Conservation (phyloP, 1,140 invertebrate species). For the Tribolium castaneum region DNA sequence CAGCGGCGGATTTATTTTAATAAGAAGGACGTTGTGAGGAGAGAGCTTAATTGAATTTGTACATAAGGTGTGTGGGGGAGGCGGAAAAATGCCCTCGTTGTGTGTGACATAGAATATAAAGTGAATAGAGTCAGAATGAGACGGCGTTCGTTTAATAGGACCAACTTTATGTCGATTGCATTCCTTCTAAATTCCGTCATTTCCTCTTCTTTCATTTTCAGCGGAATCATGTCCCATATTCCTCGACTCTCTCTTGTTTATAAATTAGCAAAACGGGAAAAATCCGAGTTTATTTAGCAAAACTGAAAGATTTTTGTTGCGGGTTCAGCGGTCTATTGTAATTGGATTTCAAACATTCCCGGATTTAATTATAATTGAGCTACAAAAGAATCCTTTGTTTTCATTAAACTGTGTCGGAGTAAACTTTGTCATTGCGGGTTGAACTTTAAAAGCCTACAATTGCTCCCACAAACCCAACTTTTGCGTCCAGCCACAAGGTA, state of each 20-base stretch:
- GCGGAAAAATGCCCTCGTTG: conserved; percentile 19
- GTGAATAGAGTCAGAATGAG: conserved; percentile 24
- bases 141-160: conserved; percentile 26
- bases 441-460: conserved; percentile 8
- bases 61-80: conserved; percentile 10
- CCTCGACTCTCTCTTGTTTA: conserved; percentile 3
- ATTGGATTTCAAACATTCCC: conserved; percentile 28
- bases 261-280: conserved; percentile 10
- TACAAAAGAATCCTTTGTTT: conserved; percentile 27
- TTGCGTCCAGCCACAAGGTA: not conserved
- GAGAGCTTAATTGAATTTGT: conserved; percentile 15
- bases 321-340: conserved; percentile 4
- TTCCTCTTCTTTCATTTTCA: conserved; percentile 34
- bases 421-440: conserved; percentile 27
- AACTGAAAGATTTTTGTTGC: conserved; percentile 14
- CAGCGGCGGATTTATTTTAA: conserved; percentile 15
- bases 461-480: not conserved
- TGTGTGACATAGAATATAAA: conserved; percentile 33
- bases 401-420: conserved; percentile 22
- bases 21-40: not conserved
- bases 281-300: not conserved
- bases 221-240: conserved; percentile 28
- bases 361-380: conserved; percentile 16
- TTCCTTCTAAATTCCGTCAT: conserved; percentile 32
- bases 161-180: conserved; percentile 30